These are phyloP conservation scores for Xerus inauris DNA, from an alignment of 2,113 vertebrate genomes.

Conservation along the genomic window DNA sequence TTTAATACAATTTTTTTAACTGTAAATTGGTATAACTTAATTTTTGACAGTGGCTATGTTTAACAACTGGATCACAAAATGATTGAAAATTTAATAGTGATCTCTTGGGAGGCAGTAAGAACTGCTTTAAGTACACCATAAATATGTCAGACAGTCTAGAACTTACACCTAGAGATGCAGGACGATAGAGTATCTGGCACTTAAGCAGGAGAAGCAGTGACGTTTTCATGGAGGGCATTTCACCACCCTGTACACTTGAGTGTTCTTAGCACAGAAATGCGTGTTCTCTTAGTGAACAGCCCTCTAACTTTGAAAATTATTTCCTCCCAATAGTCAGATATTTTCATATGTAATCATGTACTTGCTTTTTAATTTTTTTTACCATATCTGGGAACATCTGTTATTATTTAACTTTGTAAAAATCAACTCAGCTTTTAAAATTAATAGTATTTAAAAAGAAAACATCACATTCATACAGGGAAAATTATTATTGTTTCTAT, in stretches of 20 bases:
- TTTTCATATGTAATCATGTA: conserved; percentile 46
- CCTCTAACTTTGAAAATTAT: conserved; percentile 20
- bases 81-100: neutral
- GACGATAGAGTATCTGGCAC: no score
- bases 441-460: conserved; percentile 28
- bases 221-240: neutral
- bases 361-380: neutral
- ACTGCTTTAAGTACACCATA: neutral
- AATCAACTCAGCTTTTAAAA: conserved; percentile 14
- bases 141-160: neutral
- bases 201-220: neutral
- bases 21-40: neutral
- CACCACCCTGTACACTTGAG: no score
- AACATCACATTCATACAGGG: neutral
- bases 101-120: neutral
- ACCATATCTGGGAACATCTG: neutral
- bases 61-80: conserved; percentile 3
- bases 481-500: neutral
- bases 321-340: neutral
- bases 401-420: neutral
- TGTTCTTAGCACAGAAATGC: conserved; percentile 1
- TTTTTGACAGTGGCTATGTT: neutral
- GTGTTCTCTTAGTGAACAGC: neutral
- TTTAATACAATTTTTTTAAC: neutral
- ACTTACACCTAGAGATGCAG: neutral